These are phyloP conservation scores for Pygoscelis antarcticus DNA, from an alignment of 2,113 vertebrate species.

Conservation along the genomic window DNA sequence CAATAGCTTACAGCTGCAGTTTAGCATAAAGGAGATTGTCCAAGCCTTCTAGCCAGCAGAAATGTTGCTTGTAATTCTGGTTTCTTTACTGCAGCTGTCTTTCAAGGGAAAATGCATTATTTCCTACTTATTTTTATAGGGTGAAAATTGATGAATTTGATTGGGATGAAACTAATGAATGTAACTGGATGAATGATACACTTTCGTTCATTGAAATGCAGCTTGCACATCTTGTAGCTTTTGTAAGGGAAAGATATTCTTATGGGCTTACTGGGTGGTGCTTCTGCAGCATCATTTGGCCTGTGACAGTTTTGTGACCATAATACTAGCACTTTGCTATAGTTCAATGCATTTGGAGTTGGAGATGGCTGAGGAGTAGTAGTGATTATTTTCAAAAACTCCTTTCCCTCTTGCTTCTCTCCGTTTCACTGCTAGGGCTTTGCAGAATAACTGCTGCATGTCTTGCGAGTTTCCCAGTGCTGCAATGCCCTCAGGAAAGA, in stretches of 20 bases:
- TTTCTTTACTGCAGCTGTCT: neutral
- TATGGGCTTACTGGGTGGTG: neutral
- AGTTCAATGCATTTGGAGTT: neutral
- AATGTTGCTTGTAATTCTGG: neutral
- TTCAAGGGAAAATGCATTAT: neutral
- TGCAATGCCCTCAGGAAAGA: neutral
- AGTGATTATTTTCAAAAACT: neutral
- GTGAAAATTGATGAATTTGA: neutral
- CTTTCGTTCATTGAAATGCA: neutral
- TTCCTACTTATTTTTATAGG: neutral
- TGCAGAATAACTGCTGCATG: neutral
- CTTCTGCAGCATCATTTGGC: neutral
- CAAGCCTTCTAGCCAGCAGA: neutral
- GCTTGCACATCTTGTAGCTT: neutral
- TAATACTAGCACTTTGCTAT: neutral
- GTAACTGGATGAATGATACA: neutral
- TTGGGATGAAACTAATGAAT: neutral
- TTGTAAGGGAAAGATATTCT: neutral
- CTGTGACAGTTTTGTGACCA: neutral
- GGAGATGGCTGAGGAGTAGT: neutral
- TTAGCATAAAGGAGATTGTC: neutral
- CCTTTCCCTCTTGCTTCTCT: neutral
- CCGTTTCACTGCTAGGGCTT: neutral
- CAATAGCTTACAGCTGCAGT: neutral
- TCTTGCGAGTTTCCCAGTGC: neutral